phyloP scores from a whole-genome alignment of 2,888 invertebrate genomes.

The Lasiommata megera region DNA sequence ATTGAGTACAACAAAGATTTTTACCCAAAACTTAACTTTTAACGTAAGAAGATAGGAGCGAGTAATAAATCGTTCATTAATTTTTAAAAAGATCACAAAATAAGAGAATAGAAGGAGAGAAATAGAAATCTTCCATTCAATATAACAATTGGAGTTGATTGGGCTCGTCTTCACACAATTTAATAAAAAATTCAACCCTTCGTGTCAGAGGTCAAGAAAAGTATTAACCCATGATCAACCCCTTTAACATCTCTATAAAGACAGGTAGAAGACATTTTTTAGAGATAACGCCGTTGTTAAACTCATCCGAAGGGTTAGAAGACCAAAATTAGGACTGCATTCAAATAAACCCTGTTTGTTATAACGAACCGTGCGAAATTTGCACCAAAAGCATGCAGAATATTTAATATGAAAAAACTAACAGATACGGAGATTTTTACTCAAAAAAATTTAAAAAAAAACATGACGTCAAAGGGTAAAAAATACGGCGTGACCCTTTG shows the following conservation, averaged over 20 bases:
- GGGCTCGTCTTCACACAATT: constrained; percentile 47
- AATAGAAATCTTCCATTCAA: constrained; percentile 8
- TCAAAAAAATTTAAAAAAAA: constrained; percentile 49
- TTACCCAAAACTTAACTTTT: too few species aligned
- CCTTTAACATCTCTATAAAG: constrained; percentile 54
- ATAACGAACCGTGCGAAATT: constrained; percentile 79
- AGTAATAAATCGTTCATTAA: constrained; percentile 16
- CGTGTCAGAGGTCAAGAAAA: constrained; percentile 64
- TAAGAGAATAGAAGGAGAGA: too few species aligned
- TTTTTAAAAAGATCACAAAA: constrained; percentile 19
- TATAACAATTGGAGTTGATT: constrained; percentile 52
- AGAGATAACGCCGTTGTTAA: constrained; percentile 55
- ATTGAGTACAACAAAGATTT: too few species aligned
- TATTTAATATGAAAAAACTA: constrained; percentile 22
- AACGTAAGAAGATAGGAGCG: neutral
- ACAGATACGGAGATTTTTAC: constrained; percentile 18
- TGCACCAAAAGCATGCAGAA: constrained; percentile 46
- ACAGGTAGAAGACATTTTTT: constrained; percentile 58
- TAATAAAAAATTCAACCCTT: constrained; percentile 48
- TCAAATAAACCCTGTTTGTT: constrained; percentile 60
- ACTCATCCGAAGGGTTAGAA: constrained; percentile 59
- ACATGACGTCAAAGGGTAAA: constrained; percentile 47
- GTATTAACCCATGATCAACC: constrained; percentile 68
- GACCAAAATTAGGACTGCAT: constrained; percentile 73
- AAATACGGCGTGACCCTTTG: constrained; percentile 24